Base-by-base conservation (phyloP, 2,113 vertebrate genomes). In the Labeo catla region DNA sequence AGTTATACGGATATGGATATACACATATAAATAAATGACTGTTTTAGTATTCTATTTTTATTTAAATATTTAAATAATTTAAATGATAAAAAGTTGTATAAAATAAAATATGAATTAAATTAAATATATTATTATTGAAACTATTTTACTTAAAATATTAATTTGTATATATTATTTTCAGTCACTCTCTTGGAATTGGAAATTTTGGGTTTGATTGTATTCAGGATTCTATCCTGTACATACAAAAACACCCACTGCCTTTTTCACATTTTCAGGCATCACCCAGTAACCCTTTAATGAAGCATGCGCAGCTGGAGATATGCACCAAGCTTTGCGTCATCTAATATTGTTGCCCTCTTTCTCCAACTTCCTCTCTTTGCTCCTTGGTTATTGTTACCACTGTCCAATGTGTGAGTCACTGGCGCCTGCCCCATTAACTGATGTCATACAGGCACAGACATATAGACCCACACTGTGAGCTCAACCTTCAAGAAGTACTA, bases 311-410 rank as follows among this genome's bases (percentile, higher is more conserved):
- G 43, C 43, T 66, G 43, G 21, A 81, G 8, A 28, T n/a, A 65
- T 45, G 15, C 11, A 23, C 68, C 68, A 43, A 54, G 8, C 21
- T 16, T 79, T 80, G 21, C 28, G 3, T 61, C 52, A 63, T 70
- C 11, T 45, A 78, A 28, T 81, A 54, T 76, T 65, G 76, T 86
- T 84, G 34, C 47, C 73, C 78, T 84, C 70, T 66, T 74, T 57
- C 15, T 23, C 68, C 45, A 65, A 63, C 61, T 19, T 54, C 66
- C 43, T 57, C 36, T 59, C 45, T 83, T 52, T 23, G 16, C 79
- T 77, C 19, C 23, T n/a, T 59, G 3, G 54, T 52, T 50, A 43
- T 50, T 49, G 45, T 65, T 39, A n/a, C 19, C 23, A 8, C 34
- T 78, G 36, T 45, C 76, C 36, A 36, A 21, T 66, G 68, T 76